Percentiles rank a stretch among this genome's conserved stretches.
Evolutionary conservation across 2,113 vertebrate genomes (phyloP).

Genomic region (Spizaetus ornatus): DNA sequence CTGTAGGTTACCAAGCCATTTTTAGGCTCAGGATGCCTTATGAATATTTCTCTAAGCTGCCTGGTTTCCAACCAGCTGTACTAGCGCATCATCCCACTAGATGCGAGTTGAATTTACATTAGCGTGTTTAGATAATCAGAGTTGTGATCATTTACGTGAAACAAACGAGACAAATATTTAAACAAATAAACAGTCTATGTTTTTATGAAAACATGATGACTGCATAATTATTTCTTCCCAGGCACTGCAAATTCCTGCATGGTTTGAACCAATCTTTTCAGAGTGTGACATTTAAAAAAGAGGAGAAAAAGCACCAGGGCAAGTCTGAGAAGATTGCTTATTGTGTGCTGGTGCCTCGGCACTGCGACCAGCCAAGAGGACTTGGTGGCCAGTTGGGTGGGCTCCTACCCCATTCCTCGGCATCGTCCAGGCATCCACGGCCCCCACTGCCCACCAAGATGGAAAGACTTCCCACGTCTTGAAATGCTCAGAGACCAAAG

Average conservation of each 20-base stretch:
- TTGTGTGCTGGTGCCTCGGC: not conserved
- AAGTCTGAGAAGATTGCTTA: not conserved
- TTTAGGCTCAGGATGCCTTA: not conserved
- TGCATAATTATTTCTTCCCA: not conserved
- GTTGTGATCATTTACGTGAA: not conserved
- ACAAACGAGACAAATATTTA: conserved; percentile 5
- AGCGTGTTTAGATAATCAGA: not conserved
- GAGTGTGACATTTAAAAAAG: not conserved
- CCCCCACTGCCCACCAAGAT: not conserved
- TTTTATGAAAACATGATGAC: not conserved
- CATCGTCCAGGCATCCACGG: not conserved
- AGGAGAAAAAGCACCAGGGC: not conserved
- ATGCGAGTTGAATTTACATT: not conserved
- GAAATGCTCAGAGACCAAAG: not conserved
- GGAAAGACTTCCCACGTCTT: not conserved
- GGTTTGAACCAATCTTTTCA: not conserved
- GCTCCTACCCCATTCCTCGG: not conserved
- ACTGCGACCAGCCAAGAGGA: not conserved
- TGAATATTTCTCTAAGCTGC: not conserved
- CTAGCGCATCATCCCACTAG: not conserved
- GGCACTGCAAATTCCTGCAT: not conserved
- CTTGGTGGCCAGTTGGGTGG: not conserved
- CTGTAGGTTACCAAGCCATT: not conserved
- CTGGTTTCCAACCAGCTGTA: not conserved
- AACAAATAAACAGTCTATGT: not conserved